Evolutionary conservation across 92 coral and sea anemone species (phyloP).

Genomic region (Epizoanthus fatuus): DNA sequence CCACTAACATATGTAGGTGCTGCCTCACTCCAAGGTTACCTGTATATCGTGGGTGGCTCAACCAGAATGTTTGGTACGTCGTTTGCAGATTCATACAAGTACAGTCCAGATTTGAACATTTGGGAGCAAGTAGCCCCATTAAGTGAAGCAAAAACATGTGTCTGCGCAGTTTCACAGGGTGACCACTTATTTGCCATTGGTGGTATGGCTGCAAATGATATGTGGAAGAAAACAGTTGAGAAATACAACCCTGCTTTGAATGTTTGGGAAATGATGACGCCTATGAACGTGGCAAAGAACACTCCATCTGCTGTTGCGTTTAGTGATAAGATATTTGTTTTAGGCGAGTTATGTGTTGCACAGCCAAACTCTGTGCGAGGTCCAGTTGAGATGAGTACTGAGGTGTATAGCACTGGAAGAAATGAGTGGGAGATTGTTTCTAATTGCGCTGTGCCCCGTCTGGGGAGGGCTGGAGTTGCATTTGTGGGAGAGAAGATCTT

Average conservation of each 20-base stretch:
- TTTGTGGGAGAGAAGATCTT: background rate
- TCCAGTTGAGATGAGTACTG: background rate
- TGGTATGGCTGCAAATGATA: conserved; percentile 3
- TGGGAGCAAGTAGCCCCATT: background rate
- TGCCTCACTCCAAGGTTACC: conserved; percentile 80
- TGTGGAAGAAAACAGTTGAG: conserved; percentile 4
- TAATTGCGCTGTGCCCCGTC: background rate
- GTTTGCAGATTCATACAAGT: background rate
- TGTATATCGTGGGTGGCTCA: conserved; percentile 93
- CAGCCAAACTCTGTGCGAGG: conserved; percentile 4
- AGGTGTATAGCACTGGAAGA: background rate
- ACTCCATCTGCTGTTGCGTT: background rate
- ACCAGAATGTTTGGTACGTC: conserved; percentile 41
- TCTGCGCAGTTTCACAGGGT: background rate
- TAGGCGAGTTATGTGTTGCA: background rate
- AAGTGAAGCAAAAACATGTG: background rate
- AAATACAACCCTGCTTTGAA: background rate
- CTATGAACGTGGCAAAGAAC: background rate
- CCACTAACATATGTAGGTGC: conserved; percentile 92
- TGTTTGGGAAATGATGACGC: background rate
- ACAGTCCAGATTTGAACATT: background rate
- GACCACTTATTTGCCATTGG: conserved; percentile 2
- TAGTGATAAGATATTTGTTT: conserved; percentile 2
- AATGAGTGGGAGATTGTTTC: conserved; percentile 3
- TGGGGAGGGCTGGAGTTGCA: background rate